These are phyloP conservation scores for Papilio aristodemus DNA, from an alignment of 1,140 invertebrate genomes.

Conservation along the genomic window DNA sequence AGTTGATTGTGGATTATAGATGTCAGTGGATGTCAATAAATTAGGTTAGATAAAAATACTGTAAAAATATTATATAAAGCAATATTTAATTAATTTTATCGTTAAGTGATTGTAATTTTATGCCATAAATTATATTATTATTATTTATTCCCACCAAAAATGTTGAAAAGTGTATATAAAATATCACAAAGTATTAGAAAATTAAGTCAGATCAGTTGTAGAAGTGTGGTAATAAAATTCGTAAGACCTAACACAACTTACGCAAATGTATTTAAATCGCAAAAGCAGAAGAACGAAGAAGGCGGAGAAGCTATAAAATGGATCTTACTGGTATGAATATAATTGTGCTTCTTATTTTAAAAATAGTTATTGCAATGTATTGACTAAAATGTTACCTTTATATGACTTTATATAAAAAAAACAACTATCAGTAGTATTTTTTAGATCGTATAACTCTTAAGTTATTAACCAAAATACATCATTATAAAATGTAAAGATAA, in stretches of 20 bases:
- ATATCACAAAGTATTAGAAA: constrained; percentile 10
- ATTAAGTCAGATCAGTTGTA: constrained; percentile 19
- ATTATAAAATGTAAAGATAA: too few relatives aligned
- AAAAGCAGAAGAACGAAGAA: constrained; percentile 54
- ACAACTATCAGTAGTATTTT: not conserved
- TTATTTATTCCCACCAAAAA: constrained; percentile 5
- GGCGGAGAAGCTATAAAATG: constrained; percentile 65
- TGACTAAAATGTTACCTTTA: not conserved
- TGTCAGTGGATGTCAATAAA: too few relatives aligned
- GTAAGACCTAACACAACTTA: constrained; percentile 47
- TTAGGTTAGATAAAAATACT: not conserved
- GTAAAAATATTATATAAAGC: not conserved
- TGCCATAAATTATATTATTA: constrained; percentile 5
- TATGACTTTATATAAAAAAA: too few relatives aligned
- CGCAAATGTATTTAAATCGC: constrained; percentile 46
- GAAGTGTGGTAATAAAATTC: constrained; percentile 44
- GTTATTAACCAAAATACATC: too few relatives aligned
- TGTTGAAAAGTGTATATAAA: constrained; percentile 38
- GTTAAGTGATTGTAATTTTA: constrained; percentile 13
- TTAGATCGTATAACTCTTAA: not conserved
- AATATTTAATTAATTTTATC: constrained; percentile 7
- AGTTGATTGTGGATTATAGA: too few relatives aligned
- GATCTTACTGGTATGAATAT: constrained; percentile 61
- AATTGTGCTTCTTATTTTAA: too few relatives aligned
- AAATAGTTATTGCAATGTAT: not conserved